A percentile compares a stretch with the other conserved stretches of the same genome.
These are phyloP conservation scores for Macropodus opercularis DNA, from an alignment of 2,797 vertebrate species.

Conservation along the genomic window DNA sequence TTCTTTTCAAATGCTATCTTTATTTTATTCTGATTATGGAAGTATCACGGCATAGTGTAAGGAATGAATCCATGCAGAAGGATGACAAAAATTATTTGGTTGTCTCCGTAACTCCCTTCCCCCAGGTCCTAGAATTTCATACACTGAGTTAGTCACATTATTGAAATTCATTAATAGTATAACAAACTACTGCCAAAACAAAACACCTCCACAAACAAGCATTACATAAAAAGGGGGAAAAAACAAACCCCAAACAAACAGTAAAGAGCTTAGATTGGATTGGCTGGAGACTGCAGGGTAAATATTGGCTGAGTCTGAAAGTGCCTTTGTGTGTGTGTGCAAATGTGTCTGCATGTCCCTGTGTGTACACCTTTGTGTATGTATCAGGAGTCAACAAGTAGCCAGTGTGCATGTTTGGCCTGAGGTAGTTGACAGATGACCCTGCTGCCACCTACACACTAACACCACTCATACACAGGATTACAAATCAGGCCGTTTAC, in stretches of 20 bases:
- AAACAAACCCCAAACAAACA: slow-evolving; percentile 56
- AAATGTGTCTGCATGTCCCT: slow-evolving; percentile 16
- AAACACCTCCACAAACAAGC: slow-evolving; percentile 53
- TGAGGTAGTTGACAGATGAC: slow-evolving; percentile 66
- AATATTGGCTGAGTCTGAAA: slow-evolving; percentile 68
- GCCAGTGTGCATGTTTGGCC: slow-evolving; percentile 50
- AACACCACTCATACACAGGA: slow-evolving; percentile 63
- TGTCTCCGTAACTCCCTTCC: slow-evolving; percentile 39
- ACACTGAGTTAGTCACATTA: slow-evolving; percentile 40
- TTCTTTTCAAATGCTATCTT: too few relatives aligned
- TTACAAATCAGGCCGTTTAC: slow-evolving; percentile 69
- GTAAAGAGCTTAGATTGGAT: slow-evolving; percentile 70
- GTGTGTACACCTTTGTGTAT: slow-evolving; percentile 39
- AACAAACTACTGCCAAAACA: slow-evolving; percentile 46
- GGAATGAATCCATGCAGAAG: slow-evolving; percentile 45
- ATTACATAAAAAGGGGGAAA: slow-evolving; percentile 29
- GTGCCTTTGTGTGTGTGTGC: slow-evolving; percentile 31
- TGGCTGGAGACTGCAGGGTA: slow-evolving; percentile 67
- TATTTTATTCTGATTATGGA: too few relatives aligned
- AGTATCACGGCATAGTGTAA: slow-evolving; percentile 12
- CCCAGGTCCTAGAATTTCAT: slow-evolving; percentile 22
- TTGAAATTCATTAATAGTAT: slow-evolving; percentile 48
- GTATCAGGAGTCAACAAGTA: slow-evolving; percentile 63
- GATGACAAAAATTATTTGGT: slow-evolving; percentile 15
- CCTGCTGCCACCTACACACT: slow-evolving; percentile 67